Conservation (phyloP, 2,113 vertebrate species). For the Coreoperca whiteheadi region DNA sequence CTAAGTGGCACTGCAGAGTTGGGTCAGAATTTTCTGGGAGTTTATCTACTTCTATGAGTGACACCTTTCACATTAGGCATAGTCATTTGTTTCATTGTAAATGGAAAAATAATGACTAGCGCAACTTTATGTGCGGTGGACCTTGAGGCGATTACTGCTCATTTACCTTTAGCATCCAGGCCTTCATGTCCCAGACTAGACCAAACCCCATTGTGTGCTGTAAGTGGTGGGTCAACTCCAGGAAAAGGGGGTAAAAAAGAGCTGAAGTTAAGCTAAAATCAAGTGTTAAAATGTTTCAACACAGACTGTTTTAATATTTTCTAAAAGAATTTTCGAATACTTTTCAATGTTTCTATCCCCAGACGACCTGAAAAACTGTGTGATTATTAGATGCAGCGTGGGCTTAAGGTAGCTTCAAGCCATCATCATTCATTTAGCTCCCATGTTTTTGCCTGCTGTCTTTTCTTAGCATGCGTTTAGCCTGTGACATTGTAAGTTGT, state of each 20-base stretch:
- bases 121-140: not conserved
- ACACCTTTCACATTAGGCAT: not conserved
- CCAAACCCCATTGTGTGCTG: no score
- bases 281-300: not conserved
- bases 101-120: not conserved
- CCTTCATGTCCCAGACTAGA: not conserved
- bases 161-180: not conserved
- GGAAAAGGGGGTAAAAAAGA: no score
- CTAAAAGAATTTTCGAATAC: not conserved
- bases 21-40: no score
- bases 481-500: not conserved
- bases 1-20: no score
- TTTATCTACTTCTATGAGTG: no score
- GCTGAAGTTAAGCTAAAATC: not conserved
- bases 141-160: not conserved
- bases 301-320: not conserved
- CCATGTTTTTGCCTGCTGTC: not conserved
- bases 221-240: no score
- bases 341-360: not conserved
- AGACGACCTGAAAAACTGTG: not conserved
- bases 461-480: constrained; percentile 42
- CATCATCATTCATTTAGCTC: not conserved
- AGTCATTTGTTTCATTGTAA: not conserved
- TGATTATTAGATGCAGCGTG: not conserved
- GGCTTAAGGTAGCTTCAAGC: not conserved